Evolutionary conservation across 2,797 vertebrate species (phyloP).

Genomic region (Poecilia wingei): DNA sequence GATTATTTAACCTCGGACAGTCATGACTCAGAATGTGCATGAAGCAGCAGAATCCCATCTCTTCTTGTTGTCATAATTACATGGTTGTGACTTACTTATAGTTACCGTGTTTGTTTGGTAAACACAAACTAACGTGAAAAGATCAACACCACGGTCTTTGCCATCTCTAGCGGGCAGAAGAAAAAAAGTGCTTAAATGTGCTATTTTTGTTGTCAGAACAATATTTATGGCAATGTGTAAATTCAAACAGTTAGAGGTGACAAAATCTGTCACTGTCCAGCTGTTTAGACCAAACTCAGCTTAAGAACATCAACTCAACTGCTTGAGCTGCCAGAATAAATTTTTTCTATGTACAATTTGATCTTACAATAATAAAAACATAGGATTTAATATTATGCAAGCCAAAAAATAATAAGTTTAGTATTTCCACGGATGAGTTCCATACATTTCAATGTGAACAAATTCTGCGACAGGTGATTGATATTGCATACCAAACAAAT

Average conservation of each 20-base stretch:
- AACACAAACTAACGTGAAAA: background rate
- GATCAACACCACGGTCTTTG: background rate
- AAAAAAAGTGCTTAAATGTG: background rate
- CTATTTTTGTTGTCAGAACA: background rate
- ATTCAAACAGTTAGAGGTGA: background rate
- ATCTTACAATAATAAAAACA: background rate
- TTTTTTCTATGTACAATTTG: background rate
- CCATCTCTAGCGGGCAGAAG: background rate
- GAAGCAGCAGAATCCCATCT: background rate
- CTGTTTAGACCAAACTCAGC: background rate
- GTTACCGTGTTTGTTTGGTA: background rate
- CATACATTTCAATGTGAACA: background rate
- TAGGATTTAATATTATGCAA: background rate
- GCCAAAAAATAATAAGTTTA: background rate
- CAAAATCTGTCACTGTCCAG: background rate
- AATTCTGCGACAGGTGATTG: background rate
- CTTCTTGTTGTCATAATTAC: background rate
- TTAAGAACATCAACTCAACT: background rate
- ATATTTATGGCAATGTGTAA: background rate
- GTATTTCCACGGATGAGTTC: conserved; percentile 7
- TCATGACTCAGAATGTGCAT: background rate
- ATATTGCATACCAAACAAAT: background rate
- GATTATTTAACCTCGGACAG: background rate
- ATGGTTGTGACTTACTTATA: background rate
- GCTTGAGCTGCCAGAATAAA: background rate